phyloP scores from a whole-genome alignment of 2,888 invertebrate species.

The Agrypnus murinus region DNA sequence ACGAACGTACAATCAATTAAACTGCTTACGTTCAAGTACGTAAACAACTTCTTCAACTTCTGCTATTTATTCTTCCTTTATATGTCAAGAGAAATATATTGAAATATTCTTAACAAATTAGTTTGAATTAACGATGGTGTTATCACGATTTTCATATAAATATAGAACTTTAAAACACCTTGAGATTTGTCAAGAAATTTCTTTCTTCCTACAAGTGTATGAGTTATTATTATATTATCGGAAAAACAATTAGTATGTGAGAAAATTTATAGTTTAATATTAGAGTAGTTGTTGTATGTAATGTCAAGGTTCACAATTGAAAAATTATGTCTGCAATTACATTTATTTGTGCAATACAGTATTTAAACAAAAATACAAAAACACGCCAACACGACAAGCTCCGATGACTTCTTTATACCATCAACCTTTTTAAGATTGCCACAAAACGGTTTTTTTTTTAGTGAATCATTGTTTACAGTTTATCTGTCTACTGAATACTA shows the following conservation, averaged over 20 bases:
- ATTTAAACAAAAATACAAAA: too few relatives aligned
- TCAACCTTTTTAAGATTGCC: neutral
- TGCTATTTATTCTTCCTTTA: neutral
- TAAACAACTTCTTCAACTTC: conserved; percentile 12
- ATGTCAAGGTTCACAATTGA: too few relatives aligned
- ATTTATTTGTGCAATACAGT: too few relatives aligned
- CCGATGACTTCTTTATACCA: conserved; percentile 3
- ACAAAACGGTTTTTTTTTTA: conserved; percentile 11
- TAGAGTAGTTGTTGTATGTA: too few relatives aligned
- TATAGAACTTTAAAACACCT: neutral
- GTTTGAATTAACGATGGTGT: neutral
- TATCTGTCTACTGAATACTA: neutral
- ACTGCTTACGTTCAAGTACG: neutral
- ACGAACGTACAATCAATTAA: neutral
- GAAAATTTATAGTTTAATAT: too few relatives aligned
- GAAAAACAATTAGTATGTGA: too few relatives aligned
- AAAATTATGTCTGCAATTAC: too few relatives aligned
- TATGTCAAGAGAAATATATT: conserved; percentile 6
- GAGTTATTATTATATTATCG: too few relatives aligned
- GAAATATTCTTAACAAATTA: neutral
- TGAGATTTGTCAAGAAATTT: neutral
- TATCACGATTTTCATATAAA: neutral
- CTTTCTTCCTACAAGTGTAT: too few relatives aligned
- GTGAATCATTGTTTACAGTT: conserved; percentile 29
- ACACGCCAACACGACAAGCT: conserved; percentile 19